Conservation (phyloP, 2,888 invertebrate genomes). For the Calameuta pallipes region DNA sequence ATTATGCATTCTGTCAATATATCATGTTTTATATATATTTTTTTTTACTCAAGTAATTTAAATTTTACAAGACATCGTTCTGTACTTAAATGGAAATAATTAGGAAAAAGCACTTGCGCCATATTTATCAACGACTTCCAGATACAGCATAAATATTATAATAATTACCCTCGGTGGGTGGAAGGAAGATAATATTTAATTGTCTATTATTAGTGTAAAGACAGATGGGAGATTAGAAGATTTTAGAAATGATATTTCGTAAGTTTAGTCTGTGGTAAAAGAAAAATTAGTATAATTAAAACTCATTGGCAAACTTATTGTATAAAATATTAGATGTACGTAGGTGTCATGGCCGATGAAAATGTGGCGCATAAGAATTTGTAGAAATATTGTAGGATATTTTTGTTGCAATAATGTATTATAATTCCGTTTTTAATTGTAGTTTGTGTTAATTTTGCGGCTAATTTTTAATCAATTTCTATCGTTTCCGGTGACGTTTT, state of each 20-base stretch:
- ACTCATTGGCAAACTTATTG: too few species aligned
- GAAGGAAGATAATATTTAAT: too few species aligned
- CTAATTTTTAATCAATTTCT: background rate
- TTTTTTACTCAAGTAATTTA: slow-evolving; percentile 55
- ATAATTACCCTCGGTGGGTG: too few species aligned
- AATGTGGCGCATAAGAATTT: too few species aligned
- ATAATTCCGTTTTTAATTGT: background rate
- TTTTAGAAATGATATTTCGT: too few species aligned
- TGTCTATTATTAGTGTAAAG: too few species aligned
- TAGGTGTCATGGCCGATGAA: too few species aligned
- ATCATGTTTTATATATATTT: slow-evolving; percentile 44
- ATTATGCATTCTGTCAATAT: background rate
- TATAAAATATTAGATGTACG: too few species aligned
- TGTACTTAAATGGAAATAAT: slow-evolving; percentile 24
- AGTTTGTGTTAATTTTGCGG: background rate
- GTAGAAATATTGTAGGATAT: background rate
- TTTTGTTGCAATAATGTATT: background rate
- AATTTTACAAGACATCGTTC: slow-evolving; percentile 37
- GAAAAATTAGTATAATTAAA: too few species aligned
- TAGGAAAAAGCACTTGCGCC: slow-evolving; percentile 14
- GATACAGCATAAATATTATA: background rate
- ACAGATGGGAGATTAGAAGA: too few species aligned
- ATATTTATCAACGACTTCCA: slow-evolving; percentile 23
- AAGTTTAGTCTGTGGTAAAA: too few species aligned
- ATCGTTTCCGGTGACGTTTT: slow-evolving; percentile 5